Evolutionary conservation across 64 coral and sea anemone genomes (phyloP).

Genomic region (Actinia tenebrosa): DNA sequence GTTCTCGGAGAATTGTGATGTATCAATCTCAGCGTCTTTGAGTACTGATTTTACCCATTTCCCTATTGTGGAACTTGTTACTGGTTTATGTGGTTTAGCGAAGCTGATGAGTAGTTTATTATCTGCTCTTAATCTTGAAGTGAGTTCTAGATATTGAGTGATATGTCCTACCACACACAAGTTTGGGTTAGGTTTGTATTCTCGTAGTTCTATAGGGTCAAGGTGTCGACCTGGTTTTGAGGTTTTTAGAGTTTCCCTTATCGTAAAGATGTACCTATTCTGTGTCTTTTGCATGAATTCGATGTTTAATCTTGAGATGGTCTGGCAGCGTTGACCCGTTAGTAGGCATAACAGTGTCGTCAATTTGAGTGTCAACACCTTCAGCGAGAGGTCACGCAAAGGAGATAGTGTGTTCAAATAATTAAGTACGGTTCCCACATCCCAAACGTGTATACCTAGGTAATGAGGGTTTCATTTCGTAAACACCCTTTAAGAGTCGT

Average conservation of each 20-base stretch:
- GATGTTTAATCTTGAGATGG: neutral
- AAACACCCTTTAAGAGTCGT: conserved; percentile 44
- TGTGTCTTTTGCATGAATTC: neutral
- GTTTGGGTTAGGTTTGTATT: neutral
- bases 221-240: conserved; percentile 34
- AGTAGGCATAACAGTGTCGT: neutral
- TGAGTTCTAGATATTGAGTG: neutral
- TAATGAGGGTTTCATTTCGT: conserved; percentile 36
- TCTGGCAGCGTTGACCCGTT: neutral
- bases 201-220: conserved; percentile 2
- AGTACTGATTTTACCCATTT: conserved; percentile 30
- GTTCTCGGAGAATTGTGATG: conserved; percentile 2
- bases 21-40: conserved; percentile 32
- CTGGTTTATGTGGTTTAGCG: conserved; percentile 23
- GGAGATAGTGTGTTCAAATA: conserved; percentile 5
- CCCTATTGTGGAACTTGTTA: conserved; percentile 9
- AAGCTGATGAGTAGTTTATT: conserved; percentile 35
- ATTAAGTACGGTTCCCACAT: conserved; percentile 26
- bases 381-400: neutral
- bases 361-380: neutral
- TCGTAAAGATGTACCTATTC: conserved; percentile 23
- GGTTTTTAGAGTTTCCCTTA: conserved; percentile 34
- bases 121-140: neutral
- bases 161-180: conserved; percentile 28
- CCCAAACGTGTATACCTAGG: conserved; percentile 35